Evolutionary conservation across 2,797 vertebrate genomes (phyloP).

Genomic region (Cryptoblepharus egeriae): DNA sequence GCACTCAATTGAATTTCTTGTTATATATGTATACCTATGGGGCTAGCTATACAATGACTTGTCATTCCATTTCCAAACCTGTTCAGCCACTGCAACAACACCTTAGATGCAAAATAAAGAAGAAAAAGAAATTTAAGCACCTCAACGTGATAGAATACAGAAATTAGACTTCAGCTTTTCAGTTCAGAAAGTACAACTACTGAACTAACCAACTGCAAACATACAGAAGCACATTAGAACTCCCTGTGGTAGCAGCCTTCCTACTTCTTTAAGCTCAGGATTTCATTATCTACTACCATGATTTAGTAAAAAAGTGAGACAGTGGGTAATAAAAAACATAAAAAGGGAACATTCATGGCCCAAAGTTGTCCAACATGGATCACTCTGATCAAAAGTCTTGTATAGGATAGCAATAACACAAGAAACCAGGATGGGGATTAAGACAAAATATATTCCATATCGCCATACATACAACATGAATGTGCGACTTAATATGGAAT

Average conservation of each 20-base stretch:
- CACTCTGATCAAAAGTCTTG: neutral
- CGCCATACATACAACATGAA: neutral
- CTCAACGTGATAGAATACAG: slow-evolving; percentile 19
- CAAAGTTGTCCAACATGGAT: neutral
- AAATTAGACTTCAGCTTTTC: slow-evolving; percentile 2
- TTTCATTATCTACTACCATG: neutral
- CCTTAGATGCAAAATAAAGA: slow-evolving; percentile 34
- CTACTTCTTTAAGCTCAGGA: slow-evolving; percentile 26
- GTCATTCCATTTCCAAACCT: slow-evolving; percentile 44
- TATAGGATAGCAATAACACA: neutral
- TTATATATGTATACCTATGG: slow-evolving; percentile 42
- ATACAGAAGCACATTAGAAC: slow-evolving; percentile 16
- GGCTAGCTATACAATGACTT: slow-evolving; percentile 29
- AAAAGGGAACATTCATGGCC: no score
- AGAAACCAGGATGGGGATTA: neutral
- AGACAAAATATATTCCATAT: neutral
- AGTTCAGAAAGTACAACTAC: slow-evolving; percentile 24
- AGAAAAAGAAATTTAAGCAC: neutral
- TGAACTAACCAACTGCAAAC: slow-evolving; percentile 48
- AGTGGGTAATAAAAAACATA: neutral
- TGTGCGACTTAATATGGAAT: neutral
- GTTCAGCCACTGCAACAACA: slow-evolving; percentile 22
- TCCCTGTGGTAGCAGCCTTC: neutral
- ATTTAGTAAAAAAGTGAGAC: neutral
- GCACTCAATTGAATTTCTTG: slow-evolving; percentile 42